Conservation (phyloP, 2,888 invertebrate species). For the Ochropacha duplaris region DNA sequence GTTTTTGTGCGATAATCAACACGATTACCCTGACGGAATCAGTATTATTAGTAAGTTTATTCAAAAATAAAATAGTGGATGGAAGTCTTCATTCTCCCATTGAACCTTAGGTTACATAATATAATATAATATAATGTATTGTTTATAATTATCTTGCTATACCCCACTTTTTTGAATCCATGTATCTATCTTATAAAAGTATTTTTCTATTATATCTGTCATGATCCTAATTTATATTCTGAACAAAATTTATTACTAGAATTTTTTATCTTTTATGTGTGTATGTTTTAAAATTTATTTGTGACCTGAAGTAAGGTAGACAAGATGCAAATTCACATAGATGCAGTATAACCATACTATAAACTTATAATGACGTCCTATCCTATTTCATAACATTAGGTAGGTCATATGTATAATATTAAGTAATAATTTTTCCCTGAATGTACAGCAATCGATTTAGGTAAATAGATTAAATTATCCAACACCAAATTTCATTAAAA, state of each 20-base stretch:
- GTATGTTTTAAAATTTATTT: background rate
- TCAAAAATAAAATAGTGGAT: slow-evolving; percentile 47
- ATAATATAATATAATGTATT: slow-evolving; percentile 15
- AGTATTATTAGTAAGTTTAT: slow-evolving; percentile 66
- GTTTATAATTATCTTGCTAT: slow-evolving; percentile 14
- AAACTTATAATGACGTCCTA: too few species aligned
- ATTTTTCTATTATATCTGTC: slow-evolving; percentile 8
- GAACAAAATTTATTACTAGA: background rate
- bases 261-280: background rate
- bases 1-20: slow-evolving; percentile 51
- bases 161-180: slow-evolving; percentile 10
- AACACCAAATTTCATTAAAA: too few species aligned
- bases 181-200: slow-evolving; percentile 1
- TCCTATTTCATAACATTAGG: background rate
- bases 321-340: background rate
- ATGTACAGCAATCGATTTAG: background rate
- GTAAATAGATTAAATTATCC: too few species aligned
- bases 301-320: background rate
- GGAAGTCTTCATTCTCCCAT: slow-evolving; percentile 28
- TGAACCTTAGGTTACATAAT: slow-evolving; percentile 29
- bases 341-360: background rate
- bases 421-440: background rate
- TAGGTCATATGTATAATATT: too few species aligned
- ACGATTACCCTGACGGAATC: slow-evolving; percentile 41
- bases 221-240: background rate